These are phyloP conservation scores for Hypolimnas misippus DNA, from an alignment of 2,888 invertebrate genomes.

Conservation along the genomic window DNA sequence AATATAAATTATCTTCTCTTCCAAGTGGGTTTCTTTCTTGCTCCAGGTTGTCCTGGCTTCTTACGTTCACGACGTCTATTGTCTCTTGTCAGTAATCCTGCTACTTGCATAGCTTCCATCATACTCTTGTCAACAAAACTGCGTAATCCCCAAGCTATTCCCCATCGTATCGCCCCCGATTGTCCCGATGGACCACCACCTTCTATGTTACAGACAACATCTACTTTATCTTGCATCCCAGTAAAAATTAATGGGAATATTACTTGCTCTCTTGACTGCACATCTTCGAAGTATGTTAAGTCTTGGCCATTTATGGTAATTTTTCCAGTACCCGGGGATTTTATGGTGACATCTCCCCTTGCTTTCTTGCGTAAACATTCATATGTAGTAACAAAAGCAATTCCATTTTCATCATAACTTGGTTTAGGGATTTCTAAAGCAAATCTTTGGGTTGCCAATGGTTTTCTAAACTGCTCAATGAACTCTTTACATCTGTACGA, in stretches of 20 bases:
- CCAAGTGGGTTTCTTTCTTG: slow-evolving; percentile 96
- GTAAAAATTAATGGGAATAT: slow-evolving; percentile 94
- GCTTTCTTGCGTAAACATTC: slow-evolving; percentile 89
- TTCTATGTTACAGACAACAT: slow-evolving; percentile 90
- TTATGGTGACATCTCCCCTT: slow-evolving; percentile 91
- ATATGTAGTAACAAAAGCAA: slow-evolving; percentile 88
- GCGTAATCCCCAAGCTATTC: slow-evolving; percentile 91
- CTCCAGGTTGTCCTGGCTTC: slow-evolving; percentile 96
- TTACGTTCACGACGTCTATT: slow-evolving; percentile 92
- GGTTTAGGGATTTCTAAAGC: slow-evolving; percentile 87
- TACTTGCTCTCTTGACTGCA: slow-evolving; percentile 91
- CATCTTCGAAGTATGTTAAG: slow-evolving; percentile 89
- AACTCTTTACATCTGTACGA: slow-evolving; percentile 88
- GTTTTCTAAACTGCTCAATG: slow-evolving; percentile 87
- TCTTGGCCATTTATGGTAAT: slow-evolving; percentile 92
- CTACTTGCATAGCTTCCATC: slow-evolving; percentile 93
- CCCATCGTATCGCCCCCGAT: slow-evolving; percentile 95
- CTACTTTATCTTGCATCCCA: slow-evolving; percentile 89
- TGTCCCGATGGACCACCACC: slow-evolving; percentile 91
- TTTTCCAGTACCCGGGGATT: slow-evolving; percentile 92
- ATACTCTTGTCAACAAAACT: slow-evolving; percentile 91
- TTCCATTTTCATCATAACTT: slow-evolving; percentile 87
- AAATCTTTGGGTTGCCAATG: slow-evolving; percentile 83
- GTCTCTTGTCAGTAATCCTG: slow-evolving; percentile 94
- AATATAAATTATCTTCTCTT: slow-evolving; percentile 80